These are phyloP conservation scores for Drosophila willistoni DNA, from an alignment of 1,140 invertebrate species.

Conservation along the genomic window DNA sequence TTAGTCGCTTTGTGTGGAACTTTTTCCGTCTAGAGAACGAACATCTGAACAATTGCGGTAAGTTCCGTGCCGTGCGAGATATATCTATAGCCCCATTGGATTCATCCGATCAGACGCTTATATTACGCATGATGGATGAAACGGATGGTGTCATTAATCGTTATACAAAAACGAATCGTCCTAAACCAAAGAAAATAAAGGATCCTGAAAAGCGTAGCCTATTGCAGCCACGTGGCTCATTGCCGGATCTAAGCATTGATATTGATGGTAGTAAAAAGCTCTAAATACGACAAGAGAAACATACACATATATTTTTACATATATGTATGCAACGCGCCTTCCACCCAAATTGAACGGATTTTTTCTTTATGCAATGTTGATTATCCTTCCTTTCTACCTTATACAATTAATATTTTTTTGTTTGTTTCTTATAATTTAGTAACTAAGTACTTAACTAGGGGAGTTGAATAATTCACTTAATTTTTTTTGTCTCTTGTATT, in stretches of 20 bases:
- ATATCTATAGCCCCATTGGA: constrained; percentile 99
- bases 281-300: constrained; percentile 31
- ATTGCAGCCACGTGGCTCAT: constrained; percentile 82
- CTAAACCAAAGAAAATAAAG: constrained; percentile 84
- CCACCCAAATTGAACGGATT: constrained; percentile 34
- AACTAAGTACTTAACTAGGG: constrained; percentile 62
- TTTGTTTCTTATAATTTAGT: constrained; percentile 48
- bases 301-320: neutral
- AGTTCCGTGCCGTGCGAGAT: constrained; percentile 98
- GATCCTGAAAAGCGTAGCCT: constrained; percentile 85
- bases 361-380: constrained; percentile 17
- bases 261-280: constrained; percentile 81
- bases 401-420: constrained; percentile 5
- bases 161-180: constrained; percentile 85
- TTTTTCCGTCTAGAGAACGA: constrained; percentile 99
- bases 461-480: neutral
- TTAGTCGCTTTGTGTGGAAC: constrained; percentile 99
- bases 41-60: constrained; percentile 99
- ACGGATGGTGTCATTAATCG: constrained; percentile 93
- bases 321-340: constrained; percentile 6
- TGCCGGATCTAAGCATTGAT: constrained; percentile 84
- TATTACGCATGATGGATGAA: constrained; percentile 98
- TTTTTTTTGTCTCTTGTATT: constrained; percentile 25
- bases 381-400: constrained; percentile 5
- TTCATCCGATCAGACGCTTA: constrained; percentile 94